Conservation (phyloP, 2,113 vertebrate species). For the Pyxicephalus adspersus region DNA sequence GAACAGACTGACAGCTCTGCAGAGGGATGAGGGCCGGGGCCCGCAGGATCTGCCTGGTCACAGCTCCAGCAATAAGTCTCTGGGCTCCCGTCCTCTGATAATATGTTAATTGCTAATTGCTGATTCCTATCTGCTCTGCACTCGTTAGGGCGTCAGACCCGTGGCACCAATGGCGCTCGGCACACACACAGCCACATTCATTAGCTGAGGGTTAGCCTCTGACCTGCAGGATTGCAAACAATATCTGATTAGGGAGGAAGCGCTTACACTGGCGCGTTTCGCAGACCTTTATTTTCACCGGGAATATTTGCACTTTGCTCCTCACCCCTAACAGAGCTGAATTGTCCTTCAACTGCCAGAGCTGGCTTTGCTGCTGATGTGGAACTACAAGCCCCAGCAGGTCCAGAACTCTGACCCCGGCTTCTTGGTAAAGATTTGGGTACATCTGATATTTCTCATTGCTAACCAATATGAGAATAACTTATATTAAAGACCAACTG, state of each 20-base stretch:
- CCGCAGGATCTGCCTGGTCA: background rate
- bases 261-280: background rate
- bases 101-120: conserved; percentile 56
- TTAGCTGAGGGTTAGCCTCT: conserved; percentile 35
- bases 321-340: no score
- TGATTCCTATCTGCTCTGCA: conserved; percentile 48
- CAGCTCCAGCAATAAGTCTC: background rate
- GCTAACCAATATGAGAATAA: no score
- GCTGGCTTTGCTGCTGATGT: no score
- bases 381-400: no score
- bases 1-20: conserved; percentile 20
- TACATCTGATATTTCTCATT: no score
- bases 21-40: background rate
- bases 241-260: conserved; percentile 29
- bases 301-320: no score
- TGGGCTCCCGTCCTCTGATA: conserved; percentile 42
- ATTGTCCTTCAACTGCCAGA: no score
- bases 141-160: conserved; percentile 44
- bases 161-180: conserved; percentile 6
- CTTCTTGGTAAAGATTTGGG: no score
- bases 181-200: conserved; percentile 18
- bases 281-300: no score
- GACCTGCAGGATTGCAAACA: conserved; percentile 12
- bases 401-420: no score
- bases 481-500: no score